Base-by-base conservation (phyloP, 2,113 vertebrate genomes). In the Heterochromis multidens region DNA sequence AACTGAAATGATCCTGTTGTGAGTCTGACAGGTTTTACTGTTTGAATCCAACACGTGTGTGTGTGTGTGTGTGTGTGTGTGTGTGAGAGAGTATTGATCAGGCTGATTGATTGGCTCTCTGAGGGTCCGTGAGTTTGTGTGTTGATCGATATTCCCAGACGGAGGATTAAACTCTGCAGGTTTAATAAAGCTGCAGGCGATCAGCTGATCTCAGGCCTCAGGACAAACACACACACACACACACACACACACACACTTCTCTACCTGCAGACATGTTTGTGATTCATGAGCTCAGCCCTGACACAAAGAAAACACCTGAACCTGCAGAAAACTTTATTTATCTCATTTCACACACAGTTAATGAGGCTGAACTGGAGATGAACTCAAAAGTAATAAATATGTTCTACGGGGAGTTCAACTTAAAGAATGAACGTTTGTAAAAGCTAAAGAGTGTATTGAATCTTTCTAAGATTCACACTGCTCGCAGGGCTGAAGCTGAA, bases 101-200 rank as follows among this genome's bases (percentile, higher is more conserved):
- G 23, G 2, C 58, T 63, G 35, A 77, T 86, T 21, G 77, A 83
- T 80, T 14, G 1, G 19, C 74, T 84, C 46, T 40, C 43, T 79
- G 43, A n/a, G 54, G 83, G 27, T 9, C 9, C 5, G 40, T 76
- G 80, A 60, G 58, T 80, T 14, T 77, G 40, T 46, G 46, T 23
- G 19, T 10, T 21, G 82, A 82, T 87, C 74, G 6, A 77, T 87
- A 21, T 58, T 85, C 82, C 82, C 85, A 90, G 72, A 65, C 37
- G 5, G 12, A 29, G 65, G 72, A 82, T 82, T 87, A 49, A 78
- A 82, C 19, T 77, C 13, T 67, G 72, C 49, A 46, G 62, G 8
- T 74, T 77, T 83, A 60, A 77, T 31, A 33, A 81, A 83, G 81
- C 70, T 62, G 14, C 19, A 56, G 37, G 56, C 5, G 9, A 61